phyloP scores from a whole-genome alignment of 1,140 invertebrate genomes.

The Nomia melanderi region DNA sequence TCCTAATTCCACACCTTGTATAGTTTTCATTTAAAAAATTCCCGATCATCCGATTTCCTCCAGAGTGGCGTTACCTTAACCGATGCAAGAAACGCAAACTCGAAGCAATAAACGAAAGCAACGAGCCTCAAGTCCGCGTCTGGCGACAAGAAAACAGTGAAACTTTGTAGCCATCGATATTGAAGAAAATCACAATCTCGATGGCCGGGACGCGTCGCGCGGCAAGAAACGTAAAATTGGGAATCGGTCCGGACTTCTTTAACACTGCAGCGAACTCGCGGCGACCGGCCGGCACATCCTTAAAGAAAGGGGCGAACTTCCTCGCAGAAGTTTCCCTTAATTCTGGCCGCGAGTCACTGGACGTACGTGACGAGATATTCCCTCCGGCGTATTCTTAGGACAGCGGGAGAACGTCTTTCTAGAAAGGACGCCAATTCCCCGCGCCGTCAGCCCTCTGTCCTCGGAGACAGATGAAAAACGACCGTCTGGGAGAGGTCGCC shows the following conservation, averaged over 20 bases:
- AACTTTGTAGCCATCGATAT: slow-evolving; percentile 17
- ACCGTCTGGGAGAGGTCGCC: slow-evolving; percentile 39
- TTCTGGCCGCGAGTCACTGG: slow-evolving; percentile 52
- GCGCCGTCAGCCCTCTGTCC: slow-evolving; percentile 56
- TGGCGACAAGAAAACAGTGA: not conserved
- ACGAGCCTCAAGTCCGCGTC: not conserved
- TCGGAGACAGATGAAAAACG: slow-evolving; percentile 69
- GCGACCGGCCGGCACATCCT: slow-evolving; percentile 7
- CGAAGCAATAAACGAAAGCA: not conserved
- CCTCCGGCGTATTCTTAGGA: slow-evolving; percentile 56
- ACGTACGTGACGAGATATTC: slow-evolving; percentile 66
- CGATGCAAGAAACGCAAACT: no score
- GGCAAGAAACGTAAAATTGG: slow-evolving; percentile 38
- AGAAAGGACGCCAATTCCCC: slow-evolving; percentile 57
- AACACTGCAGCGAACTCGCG: no score
- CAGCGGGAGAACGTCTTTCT: slow-evolving; percentile 44
- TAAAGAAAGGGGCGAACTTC: slow-evolving; percentile 52
- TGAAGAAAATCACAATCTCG: slow-evolving; percentile 37
- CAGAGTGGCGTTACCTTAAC: no score
- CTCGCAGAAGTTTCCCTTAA: slow-evolving; percentile 58
- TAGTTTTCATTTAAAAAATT: no score
- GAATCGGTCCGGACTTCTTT: slow-evolving; percentile 27
- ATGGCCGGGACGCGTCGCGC: slow-evolving; percentile 7
- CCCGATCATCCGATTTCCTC: no score
- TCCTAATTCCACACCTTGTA: no score